These are phyloP conservation scores for Cheilosia soror DNA, from an alignment of 2,888 invertebrate genomes.

Conservation along the genomic window DNA sequence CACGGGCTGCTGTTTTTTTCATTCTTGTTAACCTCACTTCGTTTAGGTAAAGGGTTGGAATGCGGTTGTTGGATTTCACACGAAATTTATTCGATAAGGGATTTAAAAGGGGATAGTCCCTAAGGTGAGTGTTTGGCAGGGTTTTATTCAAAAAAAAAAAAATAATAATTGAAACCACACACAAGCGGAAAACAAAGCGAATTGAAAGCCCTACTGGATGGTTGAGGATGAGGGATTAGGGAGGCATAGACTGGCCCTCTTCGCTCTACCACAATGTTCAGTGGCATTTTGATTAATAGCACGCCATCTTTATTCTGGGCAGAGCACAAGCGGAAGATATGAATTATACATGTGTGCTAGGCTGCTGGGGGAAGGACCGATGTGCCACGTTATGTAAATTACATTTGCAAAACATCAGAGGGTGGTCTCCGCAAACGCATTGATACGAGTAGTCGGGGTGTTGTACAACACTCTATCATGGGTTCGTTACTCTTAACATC, in stretches of 20 bases:
- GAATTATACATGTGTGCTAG: conserved; percentile 27
- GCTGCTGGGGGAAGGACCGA: neutral
- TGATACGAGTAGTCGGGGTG: neutral
- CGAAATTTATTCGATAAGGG: conserved; percentile 55
- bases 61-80: conserved; percentile 49
- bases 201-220: neutral
- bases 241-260: conserved; percentile 20
- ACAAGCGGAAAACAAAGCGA: neutral
- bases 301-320: conserved; percentile 12
- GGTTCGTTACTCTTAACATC: too few species aligned
- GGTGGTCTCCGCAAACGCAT: neutral
- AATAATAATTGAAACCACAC: neutral
- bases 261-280: conserved; percentile 33
- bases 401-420: conserved; percentile 12
- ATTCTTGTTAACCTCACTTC: conserved; percentile 1
- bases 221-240: neutral
- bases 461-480: too few species aligned
- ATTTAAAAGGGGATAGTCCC: conserved; percentile 17
- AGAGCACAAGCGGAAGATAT: conserved; percentile 6
- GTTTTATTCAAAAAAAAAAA: conserved; percentile 12
- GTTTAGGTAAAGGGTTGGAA: conserved; percentile 23
- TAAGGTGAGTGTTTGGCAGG: neutral
- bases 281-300: conserved; percentile 51
- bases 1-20: neutral
- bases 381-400: conserved; percentile 35